Base-by-base conservation (phyloP, 2,888 invertebrate genomes). In the Anarsia innoxiella region DNA sequence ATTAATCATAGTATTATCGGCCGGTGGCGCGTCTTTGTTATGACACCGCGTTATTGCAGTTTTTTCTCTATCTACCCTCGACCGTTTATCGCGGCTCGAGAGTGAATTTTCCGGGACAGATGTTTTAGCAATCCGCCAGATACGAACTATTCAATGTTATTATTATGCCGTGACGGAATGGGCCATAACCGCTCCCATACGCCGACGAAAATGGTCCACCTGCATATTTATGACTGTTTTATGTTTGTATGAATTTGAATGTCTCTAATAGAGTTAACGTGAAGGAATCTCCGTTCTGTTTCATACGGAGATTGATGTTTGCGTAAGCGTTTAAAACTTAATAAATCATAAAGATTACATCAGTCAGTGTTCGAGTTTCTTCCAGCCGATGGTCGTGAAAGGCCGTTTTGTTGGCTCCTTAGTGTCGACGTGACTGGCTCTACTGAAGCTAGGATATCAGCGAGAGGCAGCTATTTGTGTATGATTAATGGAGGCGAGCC, bases 1-100 rank as follows among this genome's bases (percentile, higher is more conserved):
- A 84, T 84, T 84, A 84, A 83, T 83, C 84, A 84, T 80, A 77
- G 79, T 70, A 82, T 84, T 84, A 84, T 83, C 84, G 80, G 73
- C 59, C 72, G 72, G 68, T 66, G 67, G 65, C 68, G 70, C 75
- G 76, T 78, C 83, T 80, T 71, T 83, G 83, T 83, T 83, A 83
- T 83, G 82, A 82, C 80, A 79, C 75, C 75, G 67, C 74, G 76
- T 77, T 83, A 82, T 80, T 83, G 84, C 83, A 82, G 72, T 79
- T 80, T 80, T 80, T 82, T 79, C 72, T 73, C 67, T 71, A 75
- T 76, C 79, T 78, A 69, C 80, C 79, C 78, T 74, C 73, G 67
- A 59, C 61, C 76, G 72, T 73, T 74, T 73, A 75, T 70, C 65
- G 25, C 56, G 70, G 48, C 57, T 69, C 62, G 68, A 78, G 77